Conservation (phyloP, 2,888 invertebrate genomes). For the Gari tellinella region DNA sequence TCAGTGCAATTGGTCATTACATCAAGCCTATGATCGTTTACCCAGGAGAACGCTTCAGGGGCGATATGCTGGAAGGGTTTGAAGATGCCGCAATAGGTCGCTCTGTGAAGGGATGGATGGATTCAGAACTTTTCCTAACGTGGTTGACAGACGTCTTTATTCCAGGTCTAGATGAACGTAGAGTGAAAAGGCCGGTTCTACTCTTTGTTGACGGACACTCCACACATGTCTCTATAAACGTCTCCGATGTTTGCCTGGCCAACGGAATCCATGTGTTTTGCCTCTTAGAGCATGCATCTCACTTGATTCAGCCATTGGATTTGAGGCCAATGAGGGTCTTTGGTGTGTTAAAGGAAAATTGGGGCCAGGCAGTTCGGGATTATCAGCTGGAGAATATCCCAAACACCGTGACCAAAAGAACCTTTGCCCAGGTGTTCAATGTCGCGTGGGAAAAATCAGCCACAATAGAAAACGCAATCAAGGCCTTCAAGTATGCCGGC, state of each 20-base stretch:
- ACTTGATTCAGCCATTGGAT: conserved; percentile 51
- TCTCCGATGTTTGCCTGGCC: conserved; percentile 16
- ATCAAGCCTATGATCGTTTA: conserved; percentile 30
- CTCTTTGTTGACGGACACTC: conserved; percentile 49
- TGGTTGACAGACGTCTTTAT: conserved; percentile 36
- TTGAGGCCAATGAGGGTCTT: conserved; percentile 37
- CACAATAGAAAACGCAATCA: conserved; percentile 16
- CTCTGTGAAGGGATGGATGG: conserved; percentile 43
- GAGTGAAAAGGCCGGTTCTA: conserved; percentile 17
- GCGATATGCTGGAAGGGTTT: conserved; percentile 36
- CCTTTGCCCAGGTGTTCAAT: conserved; percentile 38
- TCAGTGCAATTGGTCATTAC: conserved; percentile 35
- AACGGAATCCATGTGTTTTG: conserved; percentile 45
- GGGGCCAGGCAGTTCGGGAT: conserved; percentile 31
- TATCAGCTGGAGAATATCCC: conserved; percentile 24
- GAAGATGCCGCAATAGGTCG: conserved; percentile 27
- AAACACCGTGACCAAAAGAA: conserved; percentile 26
- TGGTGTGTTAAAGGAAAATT: conserved; percentile 38
- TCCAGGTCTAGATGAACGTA: not conserved
- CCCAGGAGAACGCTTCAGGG: conserved; percentile 37
- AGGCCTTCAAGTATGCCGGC: conserved; percentile 2
- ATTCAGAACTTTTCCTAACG: conserved; percentile 26
- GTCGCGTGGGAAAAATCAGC: conserved; percentile 25
- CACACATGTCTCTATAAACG: conserved; percentile 31
- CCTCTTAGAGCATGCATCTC: conserved; percentile 47